Evolutionary conservation across 2,888 invertebrate species (phyloP), one percentile per base, ranked within the genome.

Genomic region (Congeria kusceri): DNA sequence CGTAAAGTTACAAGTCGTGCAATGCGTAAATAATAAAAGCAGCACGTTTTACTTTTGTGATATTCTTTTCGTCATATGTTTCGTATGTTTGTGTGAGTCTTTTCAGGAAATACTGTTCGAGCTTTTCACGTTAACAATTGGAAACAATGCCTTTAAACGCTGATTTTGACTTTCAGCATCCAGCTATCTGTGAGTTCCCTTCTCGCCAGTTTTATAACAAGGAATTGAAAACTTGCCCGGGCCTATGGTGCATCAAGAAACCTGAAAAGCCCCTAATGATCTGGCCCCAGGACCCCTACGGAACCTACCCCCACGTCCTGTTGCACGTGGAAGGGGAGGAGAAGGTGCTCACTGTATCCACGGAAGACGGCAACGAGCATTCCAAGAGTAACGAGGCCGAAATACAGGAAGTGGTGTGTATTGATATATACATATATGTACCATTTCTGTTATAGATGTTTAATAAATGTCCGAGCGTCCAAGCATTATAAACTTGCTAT

Each of bases 291-390:
- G 61, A 70, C 13, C 32, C 39, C 1, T 27, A 15, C 1, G 28
- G 18, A 9, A 49, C 28, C 0, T 71, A 72, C 25, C 89, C 88
- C 1, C 84, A 89, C 64, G 81, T 88, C 7, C 87, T 92, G 46
- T 80, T 87, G 1, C 88, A 92, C 67, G 83, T 91, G 7, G 86
- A 86, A 28, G 92, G 91, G 0, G 81, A 83, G 25, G 92, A 91
- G 65, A 80, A 85, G 67, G 66, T 77, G 5, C 78, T 89, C 25
- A 84, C 86, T 13, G 91, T 90, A 20, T 77, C 86, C 11, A 88
- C 90, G 9, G 88, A 86, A n/a, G 89, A 90, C 9, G 92, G 90
- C 25, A 89, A 88, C 64, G 89, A 89, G 44, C 83, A 86, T 47
- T 91, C 91, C 18, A 87, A 86, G 70, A 88, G 86, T 56, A 92